Conservation (phyloP, 2,113 vertebrate species). For the Nansenia antarctica region DNA sequence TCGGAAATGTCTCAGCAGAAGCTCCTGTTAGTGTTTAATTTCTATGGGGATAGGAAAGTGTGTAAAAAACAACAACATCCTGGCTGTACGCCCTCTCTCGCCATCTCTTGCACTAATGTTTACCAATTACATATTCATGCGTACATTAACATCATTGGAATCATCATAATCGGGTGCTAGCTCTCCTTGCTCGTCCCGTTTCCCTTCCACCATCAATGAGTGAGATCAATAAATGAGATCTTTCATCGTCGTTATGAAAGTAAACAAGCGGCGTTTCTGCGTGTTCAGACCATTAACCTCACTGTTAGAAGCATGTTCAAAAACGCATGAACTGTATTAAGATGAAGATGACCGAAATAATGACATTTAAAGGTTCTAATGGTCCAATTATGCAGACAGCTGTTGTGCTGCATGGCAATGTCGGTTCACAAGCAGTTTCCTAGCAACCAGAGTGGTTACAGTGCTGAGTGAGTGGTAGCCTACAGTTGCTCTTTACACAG, state of each 20-base stretch:
- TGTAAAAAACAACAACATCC: too few species aligned
- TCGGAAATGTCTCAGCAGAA: too few species aligned
- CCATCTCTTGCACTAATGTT: too few species aligned
- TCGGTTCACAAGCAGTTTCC: slow-evolving; percentile 77
- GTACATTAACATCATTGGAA: too few species aligned
- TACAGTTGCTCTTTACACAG: slow-evolving; percentile 44
- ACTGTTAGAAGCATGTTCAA: slow-evolving; percentile 62
- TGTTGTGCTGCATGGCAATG: slow-evolving; percentile 74
- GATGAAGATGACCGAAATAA: slow-evolving; percentile 72
- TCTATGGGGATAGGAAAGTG: too few species aligned
- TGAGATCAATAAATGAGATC: too few species aligned
- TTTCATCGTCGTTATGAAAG: slow-evolving; percentile 25
- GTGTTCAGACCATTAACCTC: slow-evolving; percentile 71
- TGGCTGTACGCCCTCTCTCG: too few species aligned
- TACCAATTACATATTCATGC: too few species aligned
- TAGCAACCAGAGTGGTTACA: slow-evolving; percentile 77
- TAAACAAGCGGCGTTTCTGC: slow-evolving; percentile 38
- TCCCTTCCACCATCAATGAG: too few species aligned
- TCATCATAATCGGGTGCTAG: too few species aligned
- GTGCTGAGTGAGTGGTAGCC: slow-evolving; percentile 67
- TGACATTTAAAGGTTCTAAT: slow-evolving; percentile 77
- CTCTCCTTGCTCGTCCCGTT: too few species aligned
- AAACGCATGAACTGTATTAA: slow-evolving; percentile 63
- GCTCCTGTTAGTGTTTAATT: too few species aligned
- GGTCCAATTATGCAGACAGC: slow-evolving; percentile 76